Percentiles rank a stretch among this genome's conserved stretches.
These are phyloP conservation scores for Acrocephalus scirpaceus DNA, from an alignment of 2,797 vertebrate species.

Conservation along the genomic window DNA sequence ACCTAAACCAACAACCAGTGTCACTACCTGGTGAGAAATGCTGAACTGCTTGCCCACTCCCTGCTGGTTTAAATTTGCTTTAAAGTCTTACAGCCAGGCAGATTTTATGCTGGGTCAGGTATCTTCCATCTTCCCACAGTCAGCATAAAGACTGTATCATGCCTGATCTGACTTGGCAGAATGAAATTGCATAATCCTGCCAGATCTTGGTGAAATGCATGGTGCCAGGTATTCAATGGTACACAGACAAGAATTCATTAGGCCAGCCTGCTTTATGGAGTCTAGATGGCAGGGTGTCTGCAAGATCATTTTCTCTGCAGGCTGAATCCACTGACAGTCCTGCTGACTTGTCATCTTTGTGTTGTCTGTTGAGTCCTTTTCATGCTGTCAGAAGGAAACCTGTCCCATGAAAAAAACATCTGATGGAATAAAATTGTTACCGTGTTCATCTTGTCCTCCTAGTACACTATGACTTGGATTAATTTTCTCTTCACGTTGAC, in stretches of 20 bases:
- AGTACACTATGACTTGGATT: background rate
- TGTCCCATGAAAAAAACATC: background rate
- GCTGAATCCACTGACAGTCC: background rate
- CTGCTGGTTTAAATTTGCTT: background rate
- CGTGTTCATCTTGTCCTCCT: background rate
- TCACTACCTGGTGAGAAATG: background rate
- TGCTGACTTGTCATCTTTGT: conserved; percentile 9
- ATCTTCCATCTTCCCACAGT: background rate
- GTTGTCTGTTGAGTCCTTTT: background rate
- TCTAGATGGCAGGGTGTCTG: background rate
- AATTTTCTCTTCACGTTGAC: background rate
- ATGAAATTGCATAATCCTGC: conserved; percentile 4
- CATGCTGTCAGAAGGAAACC: background rate
- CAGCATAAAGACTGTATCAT: conserved; percentile 1
- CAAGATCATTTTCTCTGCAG: background rate
- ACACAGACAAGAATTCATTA: background rate
- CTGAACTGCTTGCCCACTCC: background rate
- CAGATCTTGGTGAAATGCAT: background rate
- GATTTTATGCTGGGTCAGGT: conserved; percentile 28
- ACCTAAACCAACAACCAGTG: no score
- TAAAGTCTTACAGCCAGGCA: background rate
- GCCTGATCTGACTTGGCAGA: conserved; percentile 20
- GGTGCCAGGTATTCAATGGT: background rate
- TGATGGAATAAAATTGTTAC: background rate
- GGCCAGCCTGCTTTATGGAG: background rate